These are phyloP conservation scores for Falco punctatus DNA, from an alignment of 2,113 vertebrate genomes.

Conservation along the genomic window DNA sequence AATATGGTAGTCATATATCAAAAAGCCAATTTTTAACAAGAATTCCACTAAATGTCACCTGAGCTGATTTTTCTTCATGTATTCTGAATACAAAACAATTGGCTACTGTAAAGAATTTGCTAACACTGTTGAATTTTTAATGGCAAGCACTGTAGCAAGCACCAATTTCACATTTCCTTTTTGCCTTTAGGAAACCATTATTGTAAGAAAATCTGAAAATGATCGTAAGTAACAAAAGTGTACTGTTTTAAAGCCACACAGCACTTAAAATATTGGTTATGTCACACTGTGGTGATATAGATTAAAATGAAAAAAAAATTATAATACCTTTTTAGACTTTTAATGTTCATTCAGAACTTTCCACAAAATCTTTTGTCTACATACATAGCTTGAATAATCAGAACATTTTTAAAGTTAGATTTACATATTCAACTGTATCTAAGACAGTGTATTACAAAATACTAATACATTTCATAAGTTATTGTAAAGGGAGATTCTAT, in stretches of 20 bases:
- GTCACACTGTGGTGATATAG: not conserved
- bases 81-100: not conserved
- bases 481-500: not conserved
- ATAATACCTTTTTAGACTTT: not conserved
- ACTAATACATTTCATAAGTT: not conserved
- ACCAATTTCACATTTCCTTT: not conserved
- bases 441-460: not conserved
- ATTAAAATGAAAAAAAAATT: not conserved
- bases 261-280: not conserved
- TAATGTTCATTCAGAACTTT: not conserved
- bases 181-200: not conserved
- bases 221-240: not conserved
- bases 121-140: constrained; percentile 10
- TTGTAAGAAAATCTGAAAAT: not conserved
- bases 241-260: not conserved
- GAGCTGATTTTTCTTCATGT: not conserved
- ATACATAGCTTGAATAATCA: not conserved
- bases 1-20: not conserved
- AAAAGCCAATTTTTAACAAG: not conserved
- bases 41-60: not conserved
- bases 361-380: not conserved
- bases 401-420: not conserved
- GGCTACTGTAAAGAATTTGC: not conserved
- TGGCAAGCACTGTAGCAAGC: not conserved
- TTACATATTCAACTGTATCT: not conserved